Base-by-base conservation (phyloP, 2,797 vertebrate genomes). In the Chromis chromis region DNA sequence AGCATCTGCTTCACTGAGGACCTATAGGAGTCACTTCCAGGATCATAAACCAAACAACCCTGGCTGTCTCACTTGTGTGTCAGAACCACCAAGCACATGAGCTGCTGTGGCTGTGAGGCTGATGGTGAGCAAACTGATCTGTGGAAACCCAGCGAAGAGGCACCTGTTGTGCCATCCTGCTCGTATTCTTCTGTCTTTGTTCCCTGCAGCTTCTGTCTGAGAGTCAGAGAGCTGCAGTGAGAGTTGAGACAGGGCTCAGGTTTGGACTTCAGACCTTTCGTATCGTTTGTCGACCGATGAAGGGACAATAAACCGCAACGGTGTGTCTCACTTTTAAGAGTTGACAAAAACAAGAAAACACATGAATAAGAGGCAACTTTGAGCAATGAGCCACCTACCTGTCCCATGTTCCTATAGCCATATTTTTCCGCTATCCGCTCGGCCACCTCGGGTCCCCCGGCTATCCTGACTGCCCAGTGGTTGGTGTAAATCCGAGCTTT, bases 391-490 rank as follows among this genome's bases (percentile, higher is more conserved):
- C n/a, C 19, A 89, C 93, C 92, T 97, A 99, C 98, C 98, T 99
- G 97, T 93, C 98, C 98, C 90, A 98, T 94, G 93, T 99, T 99
- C 93, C 95, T 93, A 93, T 98, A 99, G 89, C 97, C 98, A 89
- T 99, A 99, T 94, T 97, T 98, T 87, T 93, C 94, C 78, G 98
- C 98, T 91, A 99, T 98, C 87, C 95, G 92, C 83, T 97, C 93
- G 81, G 97, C 98, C 87, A 97, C 93, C 39, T 94, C 91, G 58
- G 94, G 81, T 88, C 97, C 98, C 65, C 97, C 98, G 60, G 93
- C 69, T 92, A 99, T 98, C 93, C 96, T 94, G 83, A 99, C 96
- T 78, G 98, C 98, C 98, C 98, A 99, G 95, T 99, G 97, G 96
- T 99, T 99, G 91, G 97, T 99, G 96, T 97, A 99, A 85, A 97